These are phyloP conservation scores for Pandion haliaetus DNA, from an alignment of 2,113 vertebrate species.

Conservation along the genomic window DNA sequence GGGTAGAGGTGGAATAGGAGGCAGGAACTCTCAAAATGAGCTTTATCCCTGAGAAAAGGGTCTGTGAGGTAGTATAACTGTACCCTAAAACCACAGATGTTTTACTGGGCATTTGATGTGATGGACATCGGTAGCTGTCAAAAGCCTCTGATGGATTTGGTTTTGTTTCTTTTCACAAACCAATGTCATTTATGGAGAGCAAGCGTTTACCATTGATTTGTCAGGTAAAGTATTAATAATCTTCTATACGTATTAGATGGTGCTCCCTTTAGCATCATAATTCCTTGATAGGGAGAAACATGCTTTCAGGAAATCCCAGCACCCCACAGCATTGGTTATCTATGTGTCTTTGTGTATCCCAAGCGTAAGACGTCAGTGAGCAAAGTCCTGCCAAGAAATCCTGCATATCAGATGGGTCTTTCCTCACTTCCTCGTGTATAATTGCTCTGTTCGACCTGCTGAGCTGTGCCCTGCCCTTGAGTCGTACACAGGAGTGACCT, in stretches of 20 bases:
- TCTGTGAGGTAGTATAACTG: background rate
- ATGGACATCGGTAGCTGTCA: background rate
- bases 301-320: background rate
- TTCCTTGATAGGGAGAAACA: background rate
- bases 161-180: background rate
- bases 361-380: background rate
- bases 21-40: background rate
- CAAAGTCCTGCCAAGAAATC: conserved; percentile 42
- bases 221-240: background rate
- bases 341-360: fast-evolving
- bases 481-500: background rate
- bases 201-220: fast-evolving
- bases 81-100: background rate
- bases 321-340: background rate
- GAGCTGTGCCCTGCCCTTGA: conserved; percentile 7
- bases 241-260: background rate
- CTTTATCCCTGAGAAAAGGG: background rate
- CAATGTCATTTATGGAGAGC: fast-evolving
- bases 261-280: background rate
- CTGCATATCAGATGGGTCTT: background rate
- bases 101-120: background rate
- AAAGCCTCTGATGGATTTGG: background rate
- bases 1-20: background rate
- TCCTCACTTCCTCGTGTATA: background rate
- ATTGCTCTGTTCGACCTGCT: background rate